Evolutionary conservation across 2,797 vertebrate species (phyloP), one percentile per base, ranked within the genome.

Genomic region (Lepus townsendii): DNA sequence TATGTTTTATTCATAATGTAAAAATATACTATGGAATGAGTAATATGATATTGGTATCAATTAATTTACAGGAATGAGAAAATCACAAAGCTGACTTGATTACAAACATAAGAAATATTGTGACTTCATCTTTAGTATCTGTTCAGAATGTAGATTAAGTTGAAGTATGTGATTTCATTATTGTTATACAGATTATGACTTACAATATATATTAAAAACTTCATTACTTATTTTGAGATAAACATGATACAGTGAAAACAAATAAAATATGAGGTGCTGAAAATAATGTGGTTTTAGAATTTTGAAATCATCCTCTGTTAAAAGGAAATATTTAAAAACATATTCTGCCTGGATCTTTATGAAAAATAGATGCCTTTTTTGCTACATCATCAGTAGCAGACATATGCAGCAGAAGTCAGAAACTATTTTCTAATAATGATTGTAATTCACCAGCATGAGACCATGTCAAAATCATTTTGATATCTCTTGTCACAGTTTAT

Each of bases 31-130:
- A 3, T 66, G 42, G 32, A 88, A 50, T 89, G 88, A 90, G 32
- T 96, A 83, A 38, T 93, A 71, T 71, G n/a, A 68, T 87, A 68
- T 93, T 11, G 4, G 42, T 92, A 30, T 94, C 69, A 82, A 80
- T 73, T 91, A 94, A 89, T 71, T 91, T 78, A 14, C 17, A 88
- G 30, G 92, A 93, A 96, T 86, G 42, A 42, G 12, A 10, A 92
- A 88, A 76, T 95, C 32, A 83, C 78, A 93, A 95, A 88, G 88
- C 62, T 2, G 12, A 30, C 47, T 93, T 85, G 42, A 12, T 47
- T 66, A 47, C n/a, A 83, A 91, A 35, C 32, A 86, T 76, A 88
- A 90, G 90, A 63, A 93, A 69, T 80, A 75, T 35, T 71, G 47
- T 82, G 35, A 8, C 60, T 91, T 89, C 27, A 30, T 90, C 38